These are phyloP conservation scores for Anguilla anguilla DNA, from an alignment of 2,797 vertebrate genomes.

Conservation along the genomic window DNA sequence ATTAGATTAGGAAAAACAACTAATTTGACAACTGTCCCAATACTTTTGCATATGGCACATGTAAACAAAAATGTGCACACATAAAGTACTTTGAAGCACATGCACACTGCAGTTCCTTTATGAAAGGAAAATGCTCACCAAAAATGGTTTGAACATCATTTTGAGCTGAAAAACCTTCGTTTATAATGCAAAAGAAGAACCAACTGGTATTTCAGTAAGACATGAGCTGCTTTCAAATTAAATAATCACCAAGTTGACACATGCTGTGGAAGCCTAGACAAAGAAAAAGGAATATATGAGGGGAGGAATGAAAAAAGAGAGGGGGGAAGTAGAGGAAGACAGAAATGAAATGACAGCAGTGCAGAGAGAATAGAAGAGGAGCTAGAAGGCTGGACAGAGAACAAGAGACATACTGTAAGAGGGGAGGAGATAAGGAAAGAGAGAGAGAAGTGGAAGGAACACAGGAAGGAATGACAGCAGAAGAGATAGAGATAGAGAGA, in stretches of 20 bases:
- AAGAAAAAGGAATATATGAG: not conserved
- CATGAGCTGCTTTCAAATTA: not conserved
- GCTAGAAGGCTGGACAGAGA: not conserved
- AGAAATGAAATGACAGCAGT: not conserved
- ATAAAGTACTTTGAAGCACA: too few relatives aligned
- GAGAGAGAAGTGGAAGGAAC: not conserved
- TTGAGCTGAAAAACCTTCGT: not conserved
- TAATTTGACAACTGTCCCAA: too few relatives aligned
- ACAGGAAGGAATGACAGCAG: not conserved
- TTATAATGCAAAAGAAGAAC: not conserved
- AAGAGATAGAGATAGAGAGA: not conserved
- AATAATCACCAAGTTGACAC: not conserved
- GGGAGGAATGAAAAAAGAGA: not conserved
- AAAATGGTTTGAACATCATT: too few relatives aligned
- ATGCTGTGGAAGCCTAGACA: not conserved
- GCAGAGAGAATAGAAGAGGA: not conserved
- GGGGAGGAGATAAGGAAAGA: not conserved
- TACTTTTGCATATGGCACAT: too few relatives aligned
- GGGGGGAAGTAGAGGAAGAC: not conserved
- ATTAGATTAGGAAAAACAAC: too few relatives aligned
- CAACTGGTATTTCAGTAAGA: not conserved
- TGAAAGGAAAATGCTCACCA: too few relatives aligned
- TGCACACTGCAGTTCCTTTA: too few relatives aligned
- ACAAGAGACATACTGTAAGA: not conserved
- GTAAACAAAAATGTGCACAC: too few relatives aligned